Base-by-base conservation (phyloP, 1,140 invertebrate genomes). In the Anadara kagoshimensis region DNA sequence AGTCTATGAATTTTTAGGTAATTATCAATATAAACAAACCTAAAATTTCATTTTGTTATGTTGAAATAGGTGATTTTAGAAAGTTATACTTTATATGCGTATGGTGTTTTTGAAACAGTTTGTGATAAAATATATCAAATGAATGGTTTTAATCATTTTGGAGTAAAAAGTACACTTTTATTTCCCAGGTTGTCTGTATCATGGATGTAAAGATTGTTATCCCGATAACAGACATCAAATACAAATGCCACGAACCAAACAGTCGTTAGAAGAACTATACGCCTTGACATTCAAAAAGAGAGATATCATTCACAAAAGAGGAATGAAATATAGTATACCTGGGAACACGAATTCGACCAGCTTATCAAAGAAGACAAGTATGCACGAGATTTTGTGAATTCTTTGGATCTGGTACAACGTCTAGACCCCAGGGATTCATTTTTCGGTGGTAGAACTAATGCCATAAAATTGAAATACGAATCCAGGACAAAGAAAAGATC, bases 291-390 rank as follows among this genome's bases (percentile, higher is more conserved):
- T 49, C 24, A 62, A 73, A 54, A 69, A 67, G 62, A 45, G 61
- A 58, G 59, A 16, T 12, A 18, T 63, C n/a, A 64, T 79, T 5
- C 47, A 70, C 20, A 44, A 24, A 1, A n/a, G 67, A 54, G 68
- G 61, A 11, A 64, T 73, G 11, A 64, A 78, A 41, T 63, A 73
- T 5, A 57, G 11, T 41, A 12, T 5, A 75, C 76, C 14, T 78
- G 78, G 78, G 76, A 83, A 68, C 69, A 75, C 43, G 59, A 83
- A 45, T 68, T 78, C 51, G 18, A 64, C 36, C n/a, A 56, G 26
- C 43, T 66, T 10, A 1, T 83, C 2, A 14, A 49, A 49, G n/a
- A 49, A 3, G n/a, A 49, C 47, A n/a, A 49, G 14, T 14, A 49
- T 14, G n/a, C n/a, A 1, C 2, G n/a, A 49, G 47, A 14, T 1